Percentiles rank a stretch among this genome's conserved stretches.
Conservation (phyloP, 2,797 vertebrate genomes). For the Myotis findleyi region DNA sequence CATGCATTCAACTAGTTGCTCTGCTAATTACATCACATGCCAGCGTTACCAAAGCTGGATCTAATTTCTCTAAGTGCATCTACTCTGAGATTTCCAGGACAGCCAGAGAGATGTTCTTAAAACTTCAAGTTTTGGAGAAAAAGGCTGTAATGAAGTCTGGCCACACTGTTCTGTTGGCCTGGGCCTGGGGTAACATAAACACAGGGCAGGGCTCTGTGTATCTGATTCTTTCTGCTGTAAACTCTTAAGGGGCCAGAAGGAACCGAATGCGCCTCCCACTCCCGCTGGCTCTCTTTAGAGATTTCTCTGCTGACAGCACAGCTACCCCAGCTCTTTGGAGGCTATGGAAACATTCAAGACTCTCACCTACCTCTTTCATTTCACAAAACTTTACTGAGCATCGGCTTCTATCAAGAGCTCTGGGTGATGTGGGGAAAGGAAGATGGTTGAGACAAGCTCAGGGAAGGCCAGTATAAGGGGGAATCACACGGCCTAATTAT, state of each 20-base stretch:
- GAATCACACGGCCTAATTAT: neutral
- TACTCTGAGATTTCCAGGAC: slow-evolving; percentile 76
- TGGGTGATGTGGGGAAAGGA: neutral
- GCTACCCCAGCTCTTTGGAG: neutral
- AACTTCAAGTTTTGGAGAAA: slow-evolving; percentile 65
- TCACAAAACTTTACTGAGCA: neutral
- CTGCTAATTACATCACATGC: slow-evolving; percentile 78
- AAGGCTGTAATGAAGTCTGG: slow-evolving; percentile 69
- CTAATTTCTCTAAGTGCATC: slow-evolving; percentile 72
- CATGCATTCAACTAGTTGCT: slow-evolving; percentile 37
- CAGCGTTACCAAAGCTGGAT: slow-evolving; percentile 61
- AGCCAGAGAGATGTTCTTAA: slow-evolving; percentile 70
- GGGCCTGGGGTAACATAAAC: slow-evolving; percentile 77
- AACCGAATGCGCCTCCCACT: neutral
- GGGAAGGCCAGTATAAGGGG: no score
- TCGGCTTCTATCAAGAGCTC: neutral
- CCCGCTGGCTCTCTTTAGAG: slow-evolving; percentile 48
- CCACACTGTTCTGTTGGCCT: slow-evolving; percentile 27
- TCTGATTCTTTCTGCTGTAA: slow-evolving; percentile 65
- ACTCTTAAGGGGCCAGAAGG: slow-evolving; percentile 46
- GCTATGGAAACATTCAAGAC: neutral
- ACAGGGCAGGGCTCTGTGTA: slow-evolving; percentile 73
- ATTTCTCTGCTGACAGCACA: slow-evolving; percentile 11
- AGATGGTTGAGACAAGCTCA: neutral
- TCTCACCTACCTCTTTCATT: slow-evolving; percentile 21